Base-by-base conservation (phyloP, 2,888 invertebrate species). In the Leptopterna dolabrata region DNA sequence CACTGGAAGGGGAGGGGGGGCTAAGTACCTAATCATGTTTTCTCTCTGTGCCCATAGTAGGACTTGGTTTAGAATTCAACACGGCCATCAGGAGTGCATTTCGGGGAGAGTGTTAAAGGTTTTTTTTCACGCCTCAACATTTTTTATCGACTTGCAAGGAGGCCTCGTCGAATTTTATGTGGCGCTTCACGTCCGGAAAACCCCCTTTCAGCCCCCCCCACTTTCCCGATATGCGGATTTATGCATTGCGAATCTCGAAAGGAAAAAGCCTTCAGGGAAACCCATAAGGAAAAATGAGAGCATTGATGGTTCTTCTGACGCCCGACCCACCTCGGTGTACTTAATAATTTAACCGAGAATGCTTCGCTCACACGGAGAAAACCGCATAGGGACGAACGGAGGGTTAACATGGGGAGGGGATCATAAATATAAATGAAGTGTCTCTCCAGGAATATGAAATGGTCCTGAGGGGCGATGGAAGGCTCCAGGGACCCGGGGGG, bases 391-490 rank as follows among this genome's bases (percentile, higher is more conserved):
- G 30, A 27, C 24, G 27, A 73, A 27, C n/a, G n/a, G n/a, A n/a
- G n/a, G 29, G 71, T 3, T n/a, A n/a, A 27, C 14, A 19, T n/a
- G 71, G 76, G 76, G 24, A 30, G 63, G 45, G 85, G 73, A n/a
- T 85, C 85, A 85, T 85, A 85, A 85, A 85, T 85, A 85, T 85
- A 85, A 85, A 85, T 85, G 85, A 85, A 85, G 85, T 85, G 85
- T 85, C 85, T 85, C 73, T 73, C 85, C 76, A 85, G 73, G 85
- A 85, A 85, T 85, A 85, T 55, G 85, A 85, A 85, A 85, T 73
- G 73, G 85, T 85, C 85, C 85, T 85, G 71, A 41, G 85, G 73
- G 82, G 85, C 83, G 85, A 47, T 73, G 73, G 73, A 45, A 24
- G 41, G 19, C n/a, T 16, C 3, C 0, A 11, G 3, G 78, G 45